Evolutionary conservation across 2,113 vertebrate species (phyloP).

Genomic region (Macrotus californicus): DNA sequence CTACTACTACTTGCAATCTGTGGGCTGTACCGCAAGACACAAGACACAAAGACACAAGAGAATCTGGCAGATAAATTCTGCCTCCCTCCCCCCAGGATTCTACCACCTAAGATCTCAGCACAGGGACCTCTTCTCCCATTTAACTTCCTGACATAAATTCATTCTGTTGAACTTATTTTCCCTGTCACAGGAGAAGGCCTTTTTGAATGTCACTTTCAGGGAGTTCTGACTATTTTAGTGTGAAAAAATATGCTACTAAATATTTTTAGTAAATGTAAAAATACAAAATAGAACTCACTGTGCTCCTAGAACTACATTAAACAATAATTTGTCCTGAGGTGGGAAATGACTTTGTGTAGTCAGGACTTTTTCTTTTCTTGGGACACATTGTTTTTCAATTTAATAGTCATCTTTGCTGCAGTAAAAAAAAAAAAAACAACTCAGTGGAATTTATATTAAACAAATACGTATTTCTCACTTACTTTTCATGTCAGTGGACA

Average conservation of each 20-base stretch:
- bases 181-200: not conserved
- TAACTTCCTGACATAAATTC: not conserved
- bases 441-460: not conserved
- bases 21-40: not conserved
- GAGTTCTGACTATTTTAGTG: not conserved
- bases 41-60: not conserved
- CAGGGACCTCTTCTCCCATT: not conserved
- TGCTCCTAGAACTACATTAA: slow-evolving; percentile 15
- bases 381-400: not conserved
- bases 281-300: not conserved
- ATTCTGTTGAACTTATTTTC: not conserved
- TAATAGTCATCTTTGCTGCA: not conserved
- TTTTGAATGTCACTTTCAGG: not conserved
- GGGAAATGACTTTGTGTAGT: not conserved
- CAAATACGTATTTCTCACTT: slow-evolving; percentile 9
- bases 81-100: not conserved
- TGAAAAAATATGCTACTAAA: not conserved
- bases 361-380: not conserved
- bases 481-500: not conserved
- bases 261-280: slow-evolving; percentile 39
- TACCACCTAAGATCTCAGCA: not conserved
- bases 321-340: slow-evolving; percentile 12
- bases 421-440: not conserved
- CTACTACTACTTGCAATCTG: too few species aligned
- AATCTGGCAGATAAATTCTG: not conserved